phyloP scores from a whole-genome alignment of 2,113 vertebrate species.

The Motacilla alba region DNA sequence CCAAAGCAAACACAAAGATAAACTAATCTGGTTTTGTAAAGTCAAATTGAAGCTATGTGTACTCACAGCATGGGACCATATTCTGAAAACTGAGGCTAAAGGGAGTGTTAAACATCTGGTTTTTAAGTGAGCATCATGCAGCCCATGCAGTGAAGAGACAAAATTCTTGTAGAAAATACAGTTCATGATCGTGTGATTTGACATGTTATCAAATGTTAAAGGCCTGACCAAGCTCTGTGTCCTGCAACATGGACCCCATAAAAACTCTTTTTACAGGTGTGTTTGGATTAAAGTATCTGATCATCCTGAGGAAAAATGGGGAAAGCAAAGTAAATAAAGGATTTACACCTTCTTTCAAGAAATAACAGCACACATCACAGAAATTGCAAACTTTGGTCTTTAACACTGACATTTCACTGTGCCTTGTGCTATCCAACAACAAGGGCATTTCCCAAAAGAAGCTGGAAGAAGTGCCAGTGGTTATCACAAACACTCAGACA shows the following conservation, averaged over 20 bases:
- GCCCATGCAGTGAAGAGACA: neutral
- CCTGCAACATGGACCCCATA: fast-evolving
- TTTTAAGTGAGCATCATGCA: neutral
- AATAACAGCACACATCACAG: neutral
- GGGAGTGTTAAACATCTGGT: neutral
- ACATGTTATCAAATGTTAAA: neutral
- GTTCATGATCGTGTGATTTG: fast-evolving
- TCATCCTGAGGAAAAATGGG: neutral
- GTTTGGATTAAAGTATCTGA: neutral
- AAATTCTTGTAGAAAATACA: neutral
- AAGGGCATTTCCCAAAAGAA: neutral
- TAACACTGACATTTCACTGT: neutral
- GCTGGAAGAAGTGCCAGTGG: neutral
- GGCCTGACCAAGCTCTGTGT: neutral
- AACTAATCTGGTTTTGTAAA: constrained; percentile 7
- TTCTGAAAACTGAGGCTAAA: neutral
- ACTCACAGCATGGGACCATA: neutral
- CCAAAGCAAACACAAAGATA: neutral
- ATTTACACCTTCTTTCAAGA: neutral
- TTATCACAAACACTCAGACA: neutral
- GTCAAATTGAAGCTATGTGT: neutral
- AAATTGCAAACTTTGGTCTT: neutral
- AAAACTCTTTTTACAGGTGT: neutral
- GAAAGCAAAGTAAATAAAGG: neutral
- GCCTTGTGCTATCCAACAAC: neutral